phyloP scores from a whole-genome alignment of 2,888 invertebrate species.

The Leptinotarsa haldemani region DNA sequence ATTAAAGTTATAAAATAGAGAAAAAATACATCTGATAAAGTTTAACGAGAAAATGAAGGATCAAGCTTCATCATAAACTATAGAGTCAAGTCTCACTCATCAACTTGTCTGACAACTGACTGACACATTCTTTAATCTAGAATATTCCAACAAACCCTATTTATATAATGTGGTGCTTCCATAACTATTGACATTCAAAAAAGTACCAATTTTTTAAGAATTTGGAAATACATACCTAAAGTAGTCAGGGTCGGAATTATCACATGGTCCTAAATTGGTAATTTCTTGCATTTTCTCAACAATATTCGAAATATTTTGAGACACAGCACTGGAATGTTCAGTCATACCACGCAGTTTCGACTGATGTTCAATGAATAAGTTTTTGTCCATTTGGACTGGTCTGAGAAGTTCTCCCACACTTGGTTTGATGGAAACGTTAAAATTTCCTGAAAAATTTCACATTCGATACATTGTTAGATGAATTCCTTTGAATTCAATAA shows the following conservation, averaged over 20 bases:
- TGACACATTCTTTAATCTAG: too few relatives aligned
- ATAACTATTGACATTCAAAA: too few relatives aligned
- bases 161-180: too few relatives aligned
- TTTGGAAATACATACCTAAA: slow-evolving; percentile 53
- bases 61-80: too few relatives aligned
- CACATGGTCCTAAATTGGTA: slow-evolving; percentile 81
- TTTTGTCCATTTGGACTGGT: slow-evolving; percentile 80
- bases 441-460: slow-evolving; percentile 66
- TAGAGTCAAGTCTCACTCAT: too few relatives aligned
- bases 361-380: slow-evolving; percentile 79
- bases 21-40: too few relatives aligned
- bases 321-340: slow-evolving; percentile 72
- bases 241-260: slow-evolving; percentile 54
- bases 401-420: slow-evolving; percentile 89
- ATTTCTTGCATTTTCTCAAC: slow-evolving; percentile 75
- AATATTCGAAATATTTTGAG: slow-evolving; percentile 52
- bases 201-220: too few relatives aligned
- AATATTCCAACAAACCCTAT: too few relatives aligned
- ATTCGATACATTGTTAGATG: neutral
- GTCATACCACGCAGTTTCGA: slow-evolving; percentile 92
- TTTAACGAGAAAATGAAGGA: too few relatives aligned
- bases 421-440: slow-evolving; percentile 77
- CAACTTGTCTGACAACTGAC: too few relatives aligned
- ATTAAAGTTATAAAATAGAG: too few relatives aligned
- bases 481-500: neutral